phyloP scores from a whole-genome alignment of 2,113 vertebrate species.

The Xiphias gladius region DNA sequence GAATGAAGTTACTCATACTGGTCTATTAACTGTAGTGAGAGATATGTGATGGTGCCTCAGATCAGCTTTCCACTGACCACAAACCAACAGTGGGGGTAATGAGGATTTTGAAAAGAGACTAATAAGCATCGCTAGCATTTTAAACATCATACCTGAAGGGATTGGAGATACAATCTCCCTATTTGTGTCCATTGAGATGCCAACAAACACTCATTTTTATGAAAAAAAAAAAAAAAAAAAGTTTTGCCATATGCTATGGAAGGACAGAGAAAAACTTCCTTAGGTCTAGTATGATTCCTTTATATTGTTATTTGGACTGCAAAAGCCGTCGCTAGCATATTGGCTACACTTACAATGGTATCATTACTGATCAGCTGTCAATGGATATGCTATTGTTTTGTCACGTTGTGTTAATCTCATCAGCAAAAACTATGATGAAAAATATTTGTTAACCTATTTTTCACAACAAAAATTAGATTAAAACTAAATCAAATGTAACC shows the following conservation, averaged over 20 bases:
- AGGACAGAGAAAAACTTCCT: not conserved
- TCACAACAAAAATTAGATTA: not conserved
- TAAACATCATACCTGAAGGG: slow-evolving; percentile 7
- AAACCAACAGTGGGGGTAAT: slow-evolving; percentile 30
- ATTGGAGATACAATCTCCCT: not conserved
- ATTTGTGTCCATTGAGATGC: not conserved
- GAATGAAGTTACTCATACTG: slow-evolving; percentile 67
- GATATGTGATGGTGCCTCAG: slow-evolving; percentile 33
- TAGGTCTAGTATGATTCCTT: not conserved
- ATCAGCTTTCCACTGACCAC: slow-evolving; percentile 46
- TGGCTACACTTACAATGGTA: not conserved
- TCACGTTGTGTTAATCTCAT: not conserved
- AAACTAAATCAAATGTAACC: not conserved
- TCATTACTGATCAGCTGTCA: not conserved
- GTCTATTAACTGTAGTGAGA: slow-evolving; percentile 60
- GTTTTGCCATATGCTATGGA: too few relatives aligned
- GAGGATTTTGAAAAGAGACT: slow-evolving; percentile 34
- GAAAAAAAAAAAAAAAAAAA: too few relatives aligned
- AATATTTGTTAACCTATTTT: too few relatives aligned
- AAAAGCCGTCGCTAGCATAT: too few relatives aligned
- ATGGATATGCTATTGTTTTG: not conserved
- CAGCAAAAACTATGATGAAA: too few relatives aligned
- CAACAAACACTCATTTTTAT: not conserved
- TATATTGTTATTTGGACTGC: not conserved
- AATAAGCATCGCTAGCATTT: slow-evolving; percentile 29